Base-by-base conservation (phyloP, 2,888 invertebrate species). In the Pilophorus perplexus region DNA sequence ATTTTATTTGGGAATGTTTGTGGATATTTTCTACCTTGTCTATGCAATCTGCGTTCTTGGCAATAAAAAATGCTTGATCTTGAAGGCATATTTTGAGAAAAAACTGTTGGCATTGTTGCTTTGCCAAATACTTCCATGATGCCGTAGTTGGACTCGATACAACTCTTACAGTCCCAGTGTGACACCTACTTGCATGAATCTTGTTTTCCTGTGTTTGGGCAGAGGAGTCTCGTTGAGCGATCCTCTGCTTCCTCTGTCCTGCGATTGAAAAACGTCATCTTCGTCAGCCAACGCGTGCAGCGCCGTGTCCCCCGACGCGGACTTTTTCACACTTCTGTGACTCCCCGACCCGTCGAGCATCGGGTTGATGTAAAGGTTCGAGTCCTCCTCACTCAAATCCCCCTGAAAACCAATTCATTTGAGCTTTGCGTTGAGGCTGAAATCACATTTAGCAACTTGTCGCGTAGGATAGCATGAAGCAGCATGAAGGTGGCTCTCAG, bases 291-390 rank as follows among this genome's bases (percentile, higher is more conserved):
- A 76, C 78, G 85, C 87, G 75, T 88, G 82, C 73, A 84, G 80
- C 74, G 82, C 86, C 3, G 71, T 69, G 74, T 90, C 90, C 69
- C 89, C 89, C 27, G 89, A 90, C 57, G 89, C 85, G 72, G 88
- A 89, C 78, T 89, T 89, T 77, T 89, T 89, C 71, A 89, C 88
- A 73, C 80, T 84, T 46, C 70, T 44, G 46, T 66, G 66, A 16
- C 57, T 64, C 12, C 67, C 69, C 38, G 70, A 66, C 60, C 78
- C 89, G 38, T 62, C 37, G 40, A 64, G 40, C 81, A 92, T 78
- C 67, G 92, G 91, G 80, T 91, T 92, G 77, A 92, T 88, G 80
- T 92, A 92, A 76, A 92, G 82, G 82, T 90, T 91, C 78, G 90
- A 90, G 78, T 85, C 85, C 78, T 86, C 86, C 78, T 87, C 87